A percentile compares a stretch with the other conserved stretches of the same genome.
Evolutionary conservation across 1,140 invertebrate genomes (phyloP).

Genomic region (Manduca sexta): DNA sequence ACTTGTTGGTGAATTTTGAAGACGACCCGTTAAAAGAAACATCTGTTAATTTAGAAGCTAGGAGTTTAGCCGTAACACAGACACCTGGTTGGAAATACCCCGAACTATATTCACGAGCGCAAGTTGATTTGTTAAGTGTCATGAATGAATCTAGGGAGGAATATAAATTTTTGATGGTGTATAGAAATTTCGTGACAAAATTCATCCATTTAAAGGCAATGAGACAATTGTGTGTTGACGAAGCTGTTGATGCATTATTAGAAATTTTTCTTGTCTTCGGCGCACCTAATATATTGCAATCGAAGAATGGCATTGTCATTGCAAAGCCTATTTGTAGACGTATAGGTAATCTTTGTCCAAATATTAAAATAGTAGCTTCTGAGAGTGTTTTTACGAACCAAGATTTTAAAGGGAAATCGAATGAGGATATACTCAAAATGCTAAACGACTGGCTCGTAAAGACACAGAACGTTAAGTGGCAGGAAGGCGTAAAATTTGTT

Average conservation of each 20-base stretch:
- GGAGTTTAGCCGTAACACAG: not conserved
- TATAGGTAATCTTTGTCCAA: constrained; percentile 25
- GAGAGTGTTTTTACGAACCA: constrained; percentile 12
- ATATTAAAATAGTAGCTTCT: constrained; percentile 32
- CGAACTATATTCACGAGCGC: constrained; percentile 38
- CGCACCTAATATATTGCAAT: constrained; percentile 46
- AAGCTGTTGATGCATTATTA: constrained; percentile 27
- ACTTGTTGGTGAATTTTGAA: not conserved
- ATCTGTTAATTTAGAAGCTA: not conserved
- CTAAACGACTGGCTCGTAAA: constrained; percentile 28
- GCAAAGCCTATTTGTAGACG: constrained; percentile 32
- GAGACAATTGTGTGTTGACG: constrained; percentile 25
- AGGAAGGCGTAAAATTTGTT: constrained; percentile 35
- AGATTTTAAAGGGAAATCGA: constrained; percentile 26
- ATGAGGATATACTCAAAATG: constrained; percentile 35
- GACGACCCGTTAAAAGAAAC: not conserved
- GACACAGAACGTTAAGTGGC: constrained; percentile 31
- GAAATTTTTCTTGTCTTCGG: constrained; percentile 43
- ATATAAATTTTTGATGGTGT: constrained; percentile 41
- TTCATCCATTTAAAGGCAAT: constrained; percentile 39
- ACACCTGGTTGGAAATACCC: constrained; percentile 13
- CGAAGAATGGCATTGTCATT: constrained; percentile 34
- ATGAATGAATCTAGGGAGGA: constrained; percentile 24
- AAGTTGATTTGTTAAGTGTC: constrained; percentile 36
- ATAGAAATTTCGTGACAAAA: constrained; percentile 34